These are phyloP conservation scores for Aphaenogaster floridana DNA, from an alignment of 1,140 invertebrate genomes.

Conservation along the genomic window DNA sequence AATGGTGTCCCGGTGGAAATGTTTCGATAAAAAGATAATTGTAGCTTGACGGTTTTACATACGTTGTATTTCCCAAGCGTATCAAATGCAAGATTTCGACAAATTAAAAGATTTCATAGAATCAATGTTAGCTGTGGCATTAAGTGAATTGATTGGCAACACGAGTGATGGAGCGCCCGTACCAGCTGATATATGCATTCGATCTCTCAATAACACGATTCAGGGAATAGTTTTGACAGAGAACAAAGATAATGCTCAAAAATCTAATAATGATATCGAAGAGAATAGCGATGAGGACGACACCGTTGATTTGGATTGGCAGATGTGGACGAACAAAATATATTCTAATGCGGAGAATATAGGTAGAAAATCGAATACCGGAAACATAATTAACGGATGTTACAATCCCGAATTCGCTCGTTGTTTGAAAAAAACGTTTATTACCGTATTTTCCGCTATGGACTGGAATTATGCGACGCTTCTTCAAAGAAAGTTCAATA, in stretches of 20 bases:
- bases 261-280: not conserved
- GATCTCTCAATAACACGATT: slow-evolving; percentile 52
- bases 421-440: no score
- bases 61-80: slow-evolving; percentile 5
- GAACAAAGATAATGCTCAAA: not conserved
- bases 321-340: slow-evolving; percentile 18
- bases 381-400: not conserved
- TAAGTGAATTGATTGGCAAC: slow-evolving; percentile 1
- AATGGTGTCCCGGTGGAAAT: slow-evolving; percentile 32
- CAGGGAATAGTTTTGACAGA: slow-evolving; percentile 36
- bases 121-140: not conserved
- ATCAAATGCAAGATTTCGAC: slow-evolving; percentile 20
- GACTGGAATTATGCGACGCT: no score
- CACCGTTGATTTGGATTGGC: not conserved
- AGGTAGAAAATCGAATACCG: not conserved
- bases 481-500: no score
- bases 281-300: not conserved
- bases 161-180: not conserved
- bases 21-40: not conserved
- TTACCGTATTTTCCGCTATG: no score
- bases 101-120: not conserved
- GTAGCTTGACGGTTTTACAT: not conserved
- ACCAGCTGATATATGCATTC: slow-evolving; percentile 40
- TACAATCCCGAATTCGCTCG: no score
- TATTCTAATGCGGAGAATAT: not conserved